phyloP scores from a whole-genome alignment of 2,888 invertebrate genomes.

The Oscheius myriophilus region DNA sequence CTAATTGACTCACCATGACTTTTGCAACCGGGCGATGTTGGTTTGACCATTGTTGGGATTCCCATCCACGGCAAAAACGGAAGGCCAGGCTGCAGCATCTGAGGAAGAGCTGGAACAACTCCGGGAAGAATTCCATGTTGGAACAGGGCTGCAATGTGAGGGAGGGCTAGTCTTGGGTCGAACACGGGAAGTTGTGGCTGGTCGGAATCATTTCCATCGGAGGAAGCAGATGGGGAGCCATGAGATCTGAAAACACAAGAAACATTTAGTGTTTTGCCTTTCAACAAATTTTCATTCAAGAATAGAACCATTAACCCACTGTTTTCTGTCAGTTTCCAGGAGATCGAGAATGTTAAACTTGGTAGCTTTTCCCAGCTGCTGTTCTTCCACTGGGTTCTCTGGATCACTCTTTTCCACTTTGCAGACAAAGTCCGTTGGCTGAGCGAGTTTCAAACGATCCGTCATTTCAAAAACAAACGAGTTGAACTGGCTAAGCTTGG shows the following conservation, averaged over 20 bases:
- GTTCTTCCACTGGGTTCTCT: conserved; percentile 18
- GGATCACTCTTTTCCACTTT: conserved; percentile 25
- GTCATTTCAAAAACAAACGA: conserved; percentile 7
- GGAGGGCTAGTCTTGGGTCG: conserved; percentile 25
- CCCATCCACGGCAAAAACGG: conserved; percentile 26
- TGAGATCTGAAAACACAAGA: conserved; percentile 34
- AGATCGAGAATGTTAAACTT: conserved; percentile 48
- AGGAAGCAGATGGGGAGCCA: conserved; percentile 55
- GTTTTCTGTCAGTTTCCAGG: conserved; percentile 36
- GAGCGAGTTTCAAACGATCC: background rate
- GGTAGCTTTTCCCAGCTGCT: conserved; percentile 1
- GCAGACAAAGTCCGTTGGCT: conserved; percentile 9
- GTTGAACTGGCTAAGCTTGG: too few species aligned
- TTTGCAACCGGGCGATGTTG: background rate
- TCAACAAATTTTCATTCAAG: background rate
- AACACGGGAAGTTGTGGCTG: conserved; percentile 18
- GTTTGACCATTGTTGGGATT: conserved; percentile 3
- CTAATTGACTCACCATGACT: background rate
- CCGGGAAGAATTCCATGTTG: conserved; percentile 25
- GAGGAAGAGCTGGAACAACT: conserved; percentile 21
- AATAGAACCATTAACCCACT: conserved; percentile 39
- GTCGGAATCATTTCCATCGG: conserved; percentile 30
- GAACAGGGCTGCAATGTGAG: conserved; percentile 29
- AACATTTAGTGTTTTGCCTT: background rate
- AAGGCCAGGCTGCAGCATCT: conserved; percentile 1